A percentile compares a stretch with the other conserved stretches of the same genome.
Evolutionary conservation across 2,888 invertebrate genomes (phyloP).

Genomic region (Megastigmus dorsalis): DNA sequence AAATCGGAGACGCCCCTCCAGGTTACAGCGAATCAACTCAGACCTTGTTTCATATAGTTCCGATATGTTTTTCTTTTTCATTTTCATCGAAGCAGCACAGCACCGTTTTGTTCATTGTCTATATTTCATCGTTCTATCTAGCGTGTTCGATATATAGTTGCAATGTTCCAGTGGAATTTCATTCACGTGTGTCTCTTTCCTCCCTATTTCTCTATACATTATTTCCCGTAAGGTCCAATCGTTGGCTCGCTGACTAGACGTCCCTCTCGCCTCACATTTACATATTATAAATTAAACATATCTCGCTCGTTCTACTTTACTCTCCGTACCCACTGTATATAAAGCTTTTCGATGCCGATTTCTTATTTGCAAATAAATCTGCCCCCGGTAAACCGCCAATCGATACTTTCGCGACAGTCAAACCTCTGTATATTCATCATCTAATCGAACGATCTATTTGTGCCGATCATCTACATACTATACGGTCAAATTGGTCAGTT

Average conservation of each 20-base stretch:
- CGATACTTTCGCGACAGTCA: too few species aligned
- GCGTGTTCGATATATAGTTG: not conserved
- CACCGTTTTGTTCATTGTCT: constrained; percentile 24
- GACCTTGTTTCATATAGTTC: constrained; percentile 16
- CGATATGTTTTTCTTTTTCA: constrained; percentile 52
- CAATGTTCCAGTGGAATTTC: not conserved
- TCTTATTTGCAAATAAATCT: too few species aligned
- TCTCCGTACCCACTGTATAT: too few species aligned
- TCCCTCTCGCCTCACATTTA: constrained; percentile 22
- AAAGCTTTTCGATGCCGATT: constrained; percentile 4
- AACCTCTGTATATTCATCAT: too few species aligned
- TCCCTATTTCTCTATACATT: too few species aligned
- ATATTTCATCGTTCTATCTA: not conserved
- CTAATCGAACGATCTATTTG: too few species aligned
- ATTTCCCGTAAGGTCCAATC: constrained; percentile 19
- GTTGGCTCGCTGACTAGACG: constrained; percentile 40
- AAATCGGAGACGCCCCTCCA: constrained; percentile 60
- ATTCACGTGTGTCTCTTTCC: not conserved
- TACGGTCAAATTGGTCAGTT: too few species aligned
- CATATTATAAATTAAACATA: constrained; percentile 5
- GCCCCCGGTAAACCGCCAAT: too few species aligned
- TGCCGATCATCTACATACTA: too few species aligned
- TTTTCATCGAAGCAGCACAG: constrained; percentile 41
- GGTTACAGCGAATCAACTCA: constrained; percentile 20
- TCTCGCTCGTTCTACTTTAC: too few species aligned